phyloP scores from a whole-genome alignment of 2,888 invertebrate species.

The Anorthoa munda region DNA sequence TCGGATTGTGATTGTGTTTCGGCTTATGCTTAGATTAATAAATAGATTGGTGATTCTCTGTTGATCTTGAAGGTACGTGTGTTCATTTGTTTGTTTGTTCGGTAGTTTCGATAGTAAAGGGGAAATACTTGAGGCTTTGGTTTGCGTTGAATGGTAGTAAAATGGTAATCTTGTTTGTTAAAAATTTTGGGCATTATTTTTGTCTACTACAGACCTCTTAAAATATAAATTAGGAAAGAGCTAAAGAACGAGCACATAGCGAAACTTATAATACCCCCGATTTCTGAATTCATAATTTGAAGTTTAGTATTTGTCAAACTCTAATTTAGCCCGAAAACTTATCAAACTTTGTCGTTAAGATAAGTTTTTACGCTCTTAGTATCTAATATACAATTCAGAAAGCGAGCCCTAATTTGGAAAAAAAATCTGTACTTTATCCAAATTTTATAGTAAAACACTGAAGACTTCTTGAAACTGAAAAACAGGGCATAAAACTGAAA shows the following conservation, averaged over 20 bases:
- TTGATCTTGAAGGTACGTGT: conserved; percentile 18
- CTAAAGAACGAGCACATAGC: too few species aligned
- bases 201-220: background rate
- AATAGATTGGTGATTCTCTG: conserved; percentile 36
- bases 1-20: conserved; percentile 49
- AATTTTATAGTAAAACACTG: too few species aligned
- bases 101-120: background rate
- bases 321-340: too few species aligned
- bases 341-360: too few species aligned
- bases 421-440: too few species aligned
- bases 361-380: too few species aligned
- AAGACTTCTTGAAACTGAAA: background rate
- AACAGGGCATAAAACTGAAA: background rate
- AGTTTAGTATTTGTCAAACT: too few species aligned
- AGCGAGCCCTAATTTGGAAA: too few species aligned
- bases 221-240: background rate
- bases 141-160: conserved; percentile 1
- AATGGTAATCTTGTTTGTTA: background rate
- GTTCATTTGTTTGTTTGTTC: conserved; percentile 1
- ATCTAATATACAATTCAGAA: too few species aligned
- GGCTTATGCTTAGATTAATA: conserved; percentile 49
- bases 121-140: background rate
- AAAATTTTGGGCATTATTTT: too few species aligned
- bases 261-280: too few species aligned
- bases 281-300: too few species aligned